Evolutionary conservation across 2,888 invertebrate genomes (phyloP).

Genomic region (Epinotia ramella): DNA sequence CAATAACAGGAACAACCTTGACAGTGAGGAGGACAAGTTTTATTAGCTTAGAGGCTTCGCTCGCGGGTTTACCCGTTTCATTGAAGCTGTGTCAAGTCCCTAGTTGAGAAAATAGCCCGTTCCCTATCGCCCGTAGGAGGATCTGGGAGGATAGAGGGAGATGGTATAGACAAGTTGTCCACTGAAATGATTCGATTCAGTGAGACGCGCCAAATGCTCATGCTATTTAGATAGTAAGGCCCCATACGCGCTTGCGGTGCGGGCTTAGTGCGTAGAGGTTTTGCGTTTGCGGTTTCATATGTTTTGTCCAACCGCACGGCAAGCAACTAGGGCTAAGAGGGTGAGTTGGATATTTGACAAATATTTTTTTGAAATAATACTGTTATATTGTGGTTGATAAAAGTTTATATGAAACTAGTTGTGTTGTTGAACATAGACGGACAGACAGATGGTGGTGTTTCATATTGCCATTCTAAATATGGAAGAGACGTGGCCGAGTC

Average conservation of each 20-base stretch:
- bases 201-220: background rate
- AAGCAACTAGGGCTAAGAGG: too few species aligned
- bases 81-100: background rate
- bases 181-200: background rate
- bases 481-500: conserved; percentile 25
- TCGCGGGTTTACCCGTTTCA: conserved; percentile 25
- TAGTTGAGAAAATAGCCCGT: background rate
- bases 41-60: conserved; percentile 70
- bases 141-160: too few species aligned
- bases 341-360: background rate
- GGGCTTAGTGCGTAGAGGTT: too few species aligned
- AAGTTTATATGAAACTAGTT: too few species aligned
- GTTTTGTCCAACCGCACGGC: too few species aligned
- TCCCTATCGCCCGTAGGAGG: too few species aligned
- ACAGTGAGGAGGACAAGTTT: conserved; percentile 88
- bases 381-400: background rate
- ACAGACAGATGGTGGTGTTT: conserved; percentile 13
- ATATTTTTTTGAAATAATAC: background rate
- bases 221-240: background rate
- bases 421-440: conserved; percentile 1
- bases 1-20: conserved; percentile 87
- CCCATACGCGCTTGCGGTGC: too few species aligned
- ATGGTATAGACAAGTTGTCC: too few species aligned
- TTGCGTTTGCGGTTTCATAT: too few species aligned
- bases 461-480: conserved; percentile 20